Percentiles rank a stretch among this genome's conserved stretches.
Conservation (phyloP, 2,113 vertebrate genomes). For the Tympanuchus pallidicinctus region DNA sequence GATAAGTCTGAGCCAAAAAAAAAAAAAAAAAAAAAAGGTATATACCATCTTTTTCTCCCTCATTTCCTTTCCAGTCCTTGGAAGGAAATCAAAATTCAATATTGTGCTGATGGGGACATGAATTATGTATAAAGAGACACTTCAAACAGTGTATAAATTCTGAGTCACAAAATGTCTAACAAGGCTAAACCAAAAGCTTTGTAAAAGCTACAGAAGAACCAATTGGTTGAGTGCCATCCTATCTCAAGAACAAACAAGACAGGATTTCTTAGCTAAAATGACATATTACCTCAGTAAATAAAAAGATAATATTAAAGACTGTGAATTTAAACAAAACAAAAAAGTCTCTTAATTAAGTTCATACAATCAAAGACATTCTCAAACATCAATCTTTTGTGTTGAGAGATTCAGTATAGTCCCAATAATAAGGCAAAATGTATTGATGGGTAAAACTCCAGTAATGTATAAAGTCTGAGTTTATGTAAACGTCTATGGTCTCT, state of each 20-base stretch:
- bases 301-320: not conserved
- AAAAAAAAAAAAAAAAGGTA: not conserved
- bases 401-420: not conserved
- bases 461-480: not conserved
- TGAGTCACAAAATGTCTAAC: constrained; percentile 42
- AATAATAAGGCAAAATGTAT: not conserved
- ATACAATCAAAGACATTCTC: not conserved
- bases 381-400: not conserved
- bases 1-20: constrained; percentile 13
- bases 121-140: constrained; percentile 59
- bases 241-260: not conserved
- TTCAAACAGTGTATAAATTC: constrained; percentile 56
- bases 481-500: not conserved
- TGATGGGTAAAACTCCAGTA: not conserved
- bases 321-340: not conserved
- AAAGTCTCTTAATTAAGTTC: not conserved
- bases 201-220: constrained; percentile 31
- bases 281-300: not conserved
- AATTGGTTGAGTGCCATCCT: not conserved
- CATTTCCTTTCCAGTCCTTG: not conserved
- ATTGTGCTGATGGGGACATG: constrained; percentile 40
- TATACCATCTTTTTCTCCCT: not conserved
- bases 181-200: constrained; percentile 47
- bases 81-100: constrained; percentile 31
- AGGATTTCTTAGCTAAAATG: not conserved